A percentile compares a stretch with the other conserved stretches of the same genome.
Conservation (phyloP, 1,140 invertebrate species). For the Sycophaga agraensis region DNA sequence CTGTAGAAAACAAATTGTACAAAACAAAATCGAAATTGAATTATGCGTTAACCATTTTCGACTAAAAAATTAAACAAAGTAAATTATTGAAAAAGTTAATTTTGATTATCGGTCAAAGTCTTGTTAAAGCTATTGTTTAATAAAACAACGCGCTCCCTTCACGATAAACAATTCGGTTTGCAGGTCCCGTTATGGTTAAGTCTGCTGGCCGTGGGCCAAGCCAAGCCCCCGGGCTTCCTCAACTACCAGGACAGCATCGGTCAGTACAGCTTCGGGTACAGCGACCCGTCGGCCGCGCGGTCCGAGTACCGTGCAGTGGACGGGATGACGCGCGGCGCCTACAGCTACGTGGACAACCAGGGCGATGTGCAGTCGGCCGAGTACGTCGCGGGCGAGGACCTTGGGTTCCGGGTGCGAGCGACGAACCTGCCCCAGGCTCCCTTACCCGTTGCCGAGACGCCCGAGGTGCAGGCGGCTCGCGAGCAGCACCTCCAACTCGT, state of each 20-base stretch:
- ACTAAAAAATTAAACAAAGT: too few relatives aligned
- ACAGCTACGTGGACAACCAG: slow-evolving; percentile 59
- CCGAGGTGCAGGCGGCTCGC: slow-evolving; percentile 45
- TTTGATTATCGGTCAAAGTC: too few relatives aligned
- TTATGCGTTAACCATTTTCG: too few relatives aligned
- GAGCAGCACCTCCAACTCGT: slow-evolving; percentile 41
- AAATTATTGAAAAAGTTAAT: too few relatives aligned
- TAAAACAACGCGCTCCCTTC: too few relatives aligned
- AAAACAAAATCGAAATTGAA: too few relatives aligned
- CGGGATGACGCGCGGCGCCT: slow-evolving; percentile 47
- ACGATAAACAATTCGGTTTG: too few relatives aligned
- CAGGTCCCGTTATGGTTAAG: too few relatives aligned
- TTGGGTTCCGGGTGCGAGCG: slow-evolving; percentile 59
- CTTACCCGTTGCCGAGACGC: slow-evolving; percentile 44
- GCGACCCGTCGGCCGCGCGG: slow-evolving; percentile 54
- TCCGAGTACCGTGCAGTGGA: slow-evolving; percentile 51
- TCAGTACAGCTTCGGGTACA: slow-evolving; percentile 61
- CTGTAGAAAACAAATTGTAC: too few relatives aligned
- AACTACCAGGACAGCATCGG: slow-evolving; percentile 58
- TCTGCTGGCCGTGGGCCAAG: slow-evolving; percentile 7
- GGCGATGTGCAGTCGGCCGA: slow-evolving; percentile 54
- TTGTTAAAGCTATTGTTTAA: too few relatives aligned
- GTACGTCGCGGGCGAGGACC: slow-evolving; percentile 45
- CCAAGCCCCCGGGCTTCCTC: slow-evolving; percentile 37
- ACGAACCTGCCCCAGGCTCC: slow-evolving; percentile 59